These are phyloP conservation scores for Agraylea sexmaculata DNA, from an alignment of 1,140 invertebrate genomes.

Conservation along the genomic window DNA sequence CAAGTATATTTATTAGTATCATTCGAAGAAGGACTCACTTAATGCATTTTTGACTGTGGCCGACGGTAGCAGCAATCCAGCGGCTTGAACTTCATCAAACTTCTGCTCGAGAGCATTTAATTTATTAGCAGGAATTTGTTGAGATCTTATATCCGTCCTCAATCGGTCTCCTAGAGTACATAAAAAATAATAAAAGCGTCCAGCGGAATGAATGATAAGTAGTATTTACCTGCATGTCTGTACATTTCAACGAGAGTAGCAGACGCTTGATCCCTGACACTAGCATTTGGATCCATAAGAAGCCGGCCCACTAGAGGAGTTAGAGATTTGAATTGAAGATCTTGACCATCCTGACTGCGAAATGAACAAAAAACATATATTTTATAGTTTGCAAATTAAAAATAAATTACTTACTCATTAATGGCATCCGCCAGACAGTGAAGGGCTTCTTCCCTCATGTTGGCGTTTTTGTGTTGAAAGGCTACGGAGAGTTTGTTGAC, in stretches of 20 bases:
- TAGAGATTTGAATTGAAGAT: conserved; percentile 66
- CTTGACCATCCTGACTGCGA: conserved; percentile 67
- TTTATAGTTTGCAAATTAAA: conserved; percentile 2
- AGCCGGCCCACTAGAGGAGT: conserved; percentile 74
- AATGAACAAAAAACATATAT: conserved; percentile 5
- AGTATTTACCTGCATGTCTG: conserved; percentile 66
- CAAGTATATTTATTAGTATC: not conserved
- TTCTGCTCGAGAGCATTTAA: conserved; percentile 64
- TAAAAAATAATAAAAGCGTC: conserved; percentile 6
- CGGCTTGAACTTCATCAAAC: conserved; percentile 76
- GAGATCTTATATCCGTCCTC: conserved; percentile 63
- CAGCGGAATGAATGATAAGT: not conserved
- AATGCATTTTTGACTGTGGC: conserved; percentile 34
- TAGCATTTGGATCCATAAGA: conserved; percentile 77
- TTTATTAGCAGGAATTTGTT: conserved; percentile 70
- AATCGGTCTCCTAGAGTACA: conserved; percentile 54
- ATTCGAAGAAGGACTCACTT: conserved; percentile 12
- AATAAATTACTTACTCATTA: conserved; percentile 54
- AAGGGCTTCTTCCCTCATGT: conserved; percentile 73
- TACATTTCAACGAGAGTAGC: conserved; percentile 82
- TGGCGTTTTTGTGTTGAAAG: conserved; percentile 77
- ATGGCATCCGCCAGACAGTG: conserved; percentile 66
- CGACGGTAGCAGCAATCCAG: conserved; percentile 67
- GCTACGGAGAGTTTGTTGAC: conserved; percentile 63
- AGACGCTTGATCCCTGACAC: conserved; percentile 78